Conservation (phyloP, 2,797 vertebrate genomes). For the Etheostoma nigrum region DNA sequence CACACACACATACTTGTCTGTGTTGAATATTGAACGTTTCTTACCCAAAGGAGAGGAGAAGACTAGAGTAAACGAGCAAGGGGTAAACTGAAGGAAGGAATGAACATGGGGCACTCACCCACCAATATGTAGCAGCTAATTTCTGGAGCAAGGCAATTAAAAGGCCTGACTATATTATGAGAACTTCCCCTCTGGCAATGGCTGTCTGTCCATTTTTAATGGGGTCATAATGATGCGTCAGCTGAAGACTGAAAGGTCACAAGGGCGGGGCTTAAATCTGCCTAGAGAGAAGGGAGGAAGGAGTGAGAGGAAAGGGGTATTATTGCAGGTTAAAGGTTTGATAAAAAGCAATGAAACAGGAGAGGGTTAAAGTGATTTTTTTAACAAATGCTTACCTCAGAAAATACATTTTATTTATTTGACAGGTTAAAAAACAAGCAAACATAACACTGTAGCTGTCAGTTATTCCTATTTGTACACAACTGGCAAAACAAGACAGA, state of each 20-base stretch:
- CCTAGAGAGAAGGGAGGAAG: conserved; percentile 12
- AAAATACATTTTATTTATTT: conserved; percentile 22
- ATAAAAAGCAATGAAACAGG: conserved; percentile 12
- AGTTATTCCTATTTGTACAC: conserved; percentile 24
- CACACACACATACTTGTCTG: not conserved
- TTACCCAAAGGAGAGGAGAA: not conserved
- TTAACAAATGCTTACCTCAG: not conserved
- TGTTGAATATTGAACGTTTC: conserved; percentile 16
- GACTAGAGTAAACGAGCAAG: conserved; percentile 33
- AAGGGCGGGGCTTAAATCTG: conserved; percentile 65
- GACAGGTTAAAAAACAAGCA: not conserved
- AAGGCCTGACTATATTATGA: conserved; percentile 80
- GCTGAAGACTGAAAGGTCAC: conserved; percentile 82
- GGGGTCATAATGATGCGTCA: conserved; percentile 86
- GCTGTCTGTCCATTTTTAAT: conserved; percentile 85
- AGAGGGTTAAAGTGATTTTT: conserved; percentile 5
- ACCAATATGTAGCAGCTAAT: conserved; percentile 85
- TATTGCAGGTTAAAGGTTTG: conserved; percentile 45
- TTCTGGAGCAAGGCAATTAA: conserved; percentile 86
- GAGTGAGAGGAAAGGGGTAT: not conserved
- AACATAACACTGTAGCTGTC: conserved; percentile 12
- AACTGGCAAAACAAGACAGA: conserved; percentile 23
- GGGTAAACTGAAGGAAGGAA: conserved; percentile 50
- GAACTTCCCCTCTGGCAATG: conserved; percentile 83
- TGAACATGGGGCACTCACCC: conserved; percentile 64